These are phyloP conservation scores for Lasioglossum albipes DNA, from an alignment of 1,140 invertebrate species.

Conservation along the genomic window DNA sequence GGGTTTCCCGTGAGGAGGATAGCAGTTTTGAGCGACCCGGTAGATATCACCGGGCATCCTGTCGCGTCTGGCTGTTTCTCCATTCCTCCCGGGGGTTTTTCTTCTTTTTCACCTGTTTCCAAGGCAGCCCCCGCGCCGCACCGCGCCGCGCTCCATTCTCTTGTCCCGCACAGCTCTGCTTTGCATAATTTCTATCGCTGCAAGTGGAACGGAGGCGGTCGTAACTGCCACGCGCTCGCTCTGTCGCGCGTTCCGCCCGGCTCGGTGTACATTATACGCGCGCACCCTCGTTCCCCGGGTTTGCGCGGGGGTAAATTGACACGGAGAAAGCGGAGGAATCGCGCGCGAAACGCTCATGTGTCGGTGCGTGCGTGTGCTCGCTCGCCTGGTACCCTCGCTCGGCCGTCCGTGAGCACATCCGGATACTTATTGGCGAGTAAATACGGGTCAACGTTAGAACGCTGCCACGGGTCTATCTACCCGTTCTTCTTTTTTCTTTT, in stretches of 20 bases:
- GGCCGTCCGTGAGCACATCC: not conserved
- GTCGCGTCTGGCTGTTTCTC: not conserved
- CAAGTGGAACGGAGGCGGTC: slow-evolving; percentile 55
- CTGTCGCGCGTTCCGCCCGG: slow-evolving; percentile 28
- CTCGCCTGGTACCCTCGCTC: too few relatives aligned
- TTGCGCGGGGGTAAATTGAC: slow-evolving; percentile 41
- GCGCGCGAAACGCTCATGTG: not conserved
- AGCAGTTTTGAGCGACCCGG: not conserved
- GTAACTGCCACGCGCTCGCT: slow-evolving; percentile 51
- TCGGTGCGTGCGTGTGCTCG: too few relatives aligned
- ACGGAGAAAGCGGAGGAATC: slow-evolving; percentile 9
- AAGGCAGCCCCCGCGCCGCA: slow-evolving; percentile 22
- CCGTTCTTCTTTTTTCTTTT: not conserved
- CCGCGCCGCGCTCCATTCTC: slow-evolving; percentile 16
- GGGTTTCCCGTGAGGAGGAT: not conserved
- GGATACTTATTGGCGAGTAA: slow-evolving; percentile 20
- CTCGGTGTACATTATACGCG: slow-evolving; percentile 34
- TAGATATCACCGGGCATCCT: not conserved
- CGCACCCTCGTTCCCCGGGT: not conserved
- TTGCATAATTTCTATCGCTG: slow-evolving; percentile 69
- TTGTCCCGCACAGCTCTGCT: slow-evolving; percentile 50
- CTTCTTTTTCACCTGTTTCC: slow-evolving; percentile 39
- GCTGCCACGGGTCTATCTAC: not conserved
- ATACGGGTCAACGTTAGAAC: not conserved
- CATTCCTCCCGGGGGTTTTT: not conserved